These are phyloP conservation scores for Pelagia noctiluca DNA, from an alignment of 30 jellyfish, hydroid and myxozoan species.

Conservation along the genomic window DNA sequence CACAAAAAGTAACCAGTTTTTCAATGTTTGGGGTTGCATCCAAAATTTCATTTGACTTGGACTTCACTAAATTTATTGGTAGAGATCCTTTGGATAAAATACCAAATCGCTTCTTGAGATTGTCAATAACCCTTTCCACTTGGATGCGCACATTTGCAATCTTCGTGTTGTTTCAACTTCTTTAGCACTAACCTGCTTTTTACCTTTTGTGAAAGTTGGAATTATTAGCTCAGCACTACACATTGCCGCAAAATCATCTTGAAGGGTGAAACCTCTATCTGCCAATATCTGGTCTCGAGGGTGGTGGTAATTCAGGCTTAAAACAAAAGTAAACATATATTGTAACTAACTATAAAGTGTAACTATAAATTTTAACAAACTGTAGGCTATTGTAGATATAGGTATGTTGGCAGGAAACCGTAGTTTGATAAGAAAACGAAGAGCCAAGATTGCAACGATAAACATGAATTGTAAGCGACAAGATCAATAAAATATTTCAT, in stretches of 20 bases:
- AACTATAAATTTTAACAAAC: too few species aligned
- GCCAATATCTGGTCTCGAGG: slow-evolving; percentile 11
- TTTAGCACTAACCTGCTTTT: slow-evolving; percentile 1
- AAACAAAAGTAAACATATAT: too few species aligned
- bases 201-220: slow-evolving; percentile 5
- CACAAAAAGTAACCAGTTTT: slow-evolving; percentile 56
- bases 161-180: slow-evolving; percentile 2
- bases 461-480: too few species aligned
- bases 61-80: neutral
- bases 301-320: neutral
- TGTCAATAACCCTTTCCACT: slow-evolving; percentile 44
- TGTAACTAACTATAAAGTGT: too few species aligned
- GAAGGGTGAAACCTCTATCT: slow-evolving; percentile 9
- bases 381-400: too few species aligned
- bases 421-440: too few species aligned
- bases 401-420: too few species aligned
- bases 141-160: slow-evolving; percentile 48
- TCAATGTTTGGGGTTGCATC: slow-evolving; percentile 27
- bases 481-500: too few species aligned
- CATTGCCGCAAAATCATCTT: too few species aligned
- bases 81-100: slow-evolving; percentile 41
- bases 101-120: slow-evolving; percentile 34
- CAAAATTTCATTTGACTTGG: neutral
- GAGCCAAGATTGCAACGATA: too few species aligned
- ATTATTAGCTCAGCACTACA: too few species aligned